phyloP scores from a whole-genome alignment of 2,888 invertebrate genomes.

The Megastigmus dorsalis region DNA sequence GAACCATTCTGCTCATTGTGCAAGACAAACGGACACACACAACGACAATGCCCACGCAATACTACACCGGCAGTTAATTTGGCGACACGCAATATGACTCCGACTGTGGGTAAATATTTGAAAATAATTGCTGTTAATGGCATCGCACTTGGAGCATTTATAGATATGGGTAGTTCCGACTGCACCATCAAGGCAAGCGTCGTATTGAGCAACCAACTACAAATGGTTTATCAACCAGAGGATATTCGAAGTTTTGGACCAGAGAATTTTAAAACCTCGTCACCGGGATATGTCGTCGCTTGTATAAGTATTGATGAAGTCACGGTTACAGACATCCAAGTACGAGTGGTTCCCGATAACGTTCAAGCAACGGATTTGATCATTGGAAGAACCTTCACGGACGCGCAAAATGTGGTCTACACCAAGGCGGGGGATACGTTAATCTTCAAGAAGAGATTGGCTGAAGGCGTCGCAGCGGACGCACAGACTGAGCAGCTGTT shows the following conservation, averaged over 20 bases:
- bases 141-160: background rate
- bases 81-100: background rate
- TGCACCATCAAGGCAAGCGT: background rate
- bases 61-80: background rate
- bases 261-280: background rate
- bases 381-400: too few species aligned
- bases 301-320: background rate
- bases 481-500: too few species aligned
- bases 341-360: background rate
- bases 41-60: background rate
- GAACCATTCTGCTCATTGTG: too few species aligned
- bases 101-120: background rate
- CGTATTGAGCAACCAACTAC: background rate
- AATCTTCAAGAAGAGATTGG: too few species aligned
- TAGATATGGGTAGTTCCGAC: background rate
- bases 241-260: background rate
- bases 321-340: background rate
- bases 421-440: too few species aligned
- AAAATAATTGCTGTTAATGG: background rate
- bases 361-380: background rate
- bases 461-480: too few species aligned
- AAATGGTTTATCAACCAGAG: background rate
- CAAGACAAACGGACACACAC: too few species aligned
- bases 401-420: too few species aligned
- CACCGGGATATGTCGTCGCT: too few species aligned